phyloP scores from a whole-genome alignment of 92 coral and sea anemone species.

The Diadumene lineata region DNA sequence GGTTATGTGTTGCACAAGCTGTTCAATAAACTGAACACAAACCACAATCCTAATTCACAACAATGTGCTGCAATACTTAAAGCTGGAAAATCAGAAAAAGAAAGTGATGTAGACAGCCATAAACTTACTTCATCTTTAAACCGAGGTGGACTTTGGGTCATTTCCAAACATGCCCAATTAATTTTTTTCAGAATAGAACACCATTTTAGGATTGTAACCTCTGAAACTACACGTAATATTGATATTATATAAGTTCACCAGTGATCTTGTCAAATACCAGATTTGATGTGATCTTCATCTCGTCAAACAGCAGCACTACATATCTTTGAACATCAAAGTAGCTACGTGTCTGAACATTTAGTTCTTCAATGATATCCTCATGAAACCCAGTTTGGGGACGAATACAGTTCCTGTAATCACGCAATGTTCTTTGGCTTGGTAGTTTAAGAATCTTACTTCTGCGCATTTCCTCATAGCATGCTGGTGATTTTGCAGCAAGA shows the following conservation, averaged over 20 bases:
- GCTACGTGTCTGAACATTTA: constrained; percentile 10
- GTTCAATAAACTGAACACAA: constrained; percentile 17
- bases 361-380: constrained; percentile 29
- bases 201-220: constrained; percentile 31
- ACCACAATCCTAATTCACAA: constrained; percentile 20
- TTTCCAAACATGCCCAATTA: constrained; percentile 25
- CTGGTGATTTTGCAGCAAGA: background rate
- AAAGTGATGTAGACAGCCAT: constrained; percentile 21
- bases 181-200: constrained; percentile 34
- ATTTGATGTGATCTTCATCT: constrained; percentile 33
- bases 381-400: constrained; percentile 49
- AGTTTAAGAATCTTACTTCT: constrained; percentile 41
- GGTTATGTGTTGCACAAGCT: constrained; percentile 30
- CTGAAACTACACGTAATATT: background rate
- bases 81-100: constrained; percentile 28
- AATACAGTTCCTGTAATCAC: constrained; percentile 54
- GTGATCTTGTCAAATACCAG: constrained; percentile 34
- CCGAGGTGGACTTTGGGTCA: constrained; percentile 42
- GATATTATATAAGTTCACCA: constrained; percentile 18
- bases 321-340: constrained; percentile 55
- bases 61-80: constrained; percentile 38
- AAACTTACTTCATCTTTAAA: constrained; percentile 36
- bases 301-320: constrained; percentile 44
- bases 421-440: constrained; percentile 51
- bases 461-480: background rate